Evolutionary conservation across 2,888 invertebrate species (phyloP).

Genomic region (Myopa testacea): DNA sequence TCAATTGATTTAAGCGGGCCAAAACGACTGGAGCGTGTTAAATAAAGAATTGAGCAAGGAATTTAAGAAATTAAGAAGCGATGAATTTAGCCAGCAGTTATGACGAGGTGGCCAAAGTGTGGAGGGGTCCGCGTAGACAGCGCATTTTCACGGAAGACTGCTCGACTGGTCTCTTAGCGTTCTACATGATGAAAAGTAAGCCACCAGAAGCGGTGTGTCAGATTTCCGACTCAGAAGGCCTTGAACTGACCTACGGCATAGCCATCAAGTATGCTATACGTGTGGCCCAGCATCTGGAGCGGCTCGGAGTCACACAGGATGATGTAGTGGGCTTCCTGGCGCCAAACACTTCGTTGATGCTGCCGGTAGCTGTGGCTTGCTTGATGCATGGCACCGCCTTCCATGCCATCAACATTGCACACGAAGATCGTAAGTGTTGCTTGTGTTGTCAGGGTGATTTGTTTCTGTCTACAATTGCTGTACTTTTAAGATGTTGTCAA

Average conservation of each 20-base stretch:
- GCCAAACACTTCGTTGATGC: conserved; percentile 48
- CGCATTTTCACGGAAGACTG: neutral
- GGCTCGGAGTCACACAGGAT: conserved; percentile 47
- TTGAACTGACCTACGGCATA: conserved; percentile 46
- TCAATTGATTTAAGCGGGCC: no score
- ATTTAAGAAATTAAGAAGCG: neutral
- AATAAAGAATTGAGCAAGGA: no score
- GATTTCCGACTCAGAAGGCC: conserved; percentile 50
- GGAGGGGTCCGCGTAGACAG: conserved; percentile 17
- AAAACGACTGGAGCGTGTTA: no score
- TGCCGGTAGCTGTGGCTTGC: conserved; percentile 47
- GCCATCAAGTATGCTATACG: conserved; percentile 46
- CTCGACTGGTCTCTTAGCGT: conserved; percentile 30
- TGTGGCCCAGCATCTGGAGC: conserved; percentile 45
- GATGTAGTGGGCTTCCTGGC: conserved; percentile 53
- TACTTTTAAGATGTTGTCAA: conserved; percentile 49
- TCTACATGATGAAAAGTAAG: conserved; percentile 34
- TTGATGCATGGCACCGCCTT: conserved; percentile 49
- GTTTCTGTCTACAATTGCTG: neutral
- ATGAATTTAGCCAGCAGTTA: conserved; percentile 29
- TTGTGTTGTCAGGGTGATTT: neutral
- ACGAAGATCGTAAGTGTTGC: conserved; percentile 46
- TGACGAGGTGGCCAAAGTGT: conserved; percentile 33
- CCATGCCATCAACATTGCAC: conserved; percentile 50
- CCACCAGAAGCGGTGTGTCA: conserved; percentile 36